Conservation (phyloP, 2,797 vertebrate genomes). For the Enteromius mattozi region DNA sequence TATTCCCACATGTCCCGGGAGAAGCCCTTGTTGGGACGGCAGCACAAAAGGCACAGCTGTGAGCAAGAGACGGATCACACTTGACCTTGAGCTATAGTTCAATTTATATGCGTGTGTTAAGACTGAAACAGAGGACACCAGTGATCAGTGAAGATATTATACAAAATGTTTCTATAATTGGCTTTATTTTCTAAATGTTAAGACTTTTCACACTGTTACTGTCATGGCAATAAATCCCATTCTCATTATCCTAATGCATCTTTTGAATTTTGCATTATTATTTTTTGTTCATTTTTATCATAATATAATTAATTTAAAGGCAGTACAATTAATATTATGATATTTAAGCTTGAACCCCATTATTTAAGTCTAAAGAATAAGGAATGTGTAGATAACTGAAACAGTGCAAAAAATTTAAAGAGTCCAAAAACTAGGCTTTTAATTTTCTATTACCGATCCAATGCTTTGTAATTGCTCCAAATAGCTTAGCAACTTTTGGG, state of each 20-base stretch:
- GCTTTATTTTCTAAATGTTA: too few species aligned
- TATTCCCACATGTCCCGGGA: constrained; percentile 67
- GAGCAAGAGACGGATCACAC: constrained; percentile 59
- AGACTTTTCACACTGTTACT: not conserved
- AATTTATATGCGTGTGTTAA: not conserved
- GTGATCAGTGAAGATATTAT: too few species aligned
- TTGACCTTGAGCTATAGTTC: constrained; percentile 71
- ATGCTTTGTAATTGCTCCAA: not conserved
- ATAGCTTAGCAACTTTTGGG: not conserved
- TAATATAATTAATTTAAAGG: not conserved
- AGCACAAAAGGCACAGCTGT: constrained; percentile 71
- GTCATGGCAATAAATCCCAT: not conserved
- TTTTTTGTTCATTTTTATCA: not conserved
- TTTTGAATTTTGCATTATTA: not conserved
- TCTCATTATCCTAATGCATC: not conserved
- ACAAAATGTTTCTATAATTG: too few species aligned
- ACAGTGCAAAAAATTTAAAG: not conserved
- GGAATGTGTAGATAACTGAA: not conserved
- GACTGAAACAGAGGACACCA: constrained; percentile 53
- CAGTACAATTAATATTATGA: not conserved
- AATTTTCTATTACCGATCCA: not conserved
- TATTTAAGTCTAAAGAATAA: not conserved
- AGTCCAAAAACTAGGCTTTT: not conserved
- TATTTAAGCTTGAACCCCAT: not conserved
- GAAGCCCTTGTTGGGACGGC: constrained; percentile 63